Evolutionary conservation across 2,888 invertebrate genomes (phyloP).

Genomic region (Drosophila pullipes): DNA sequence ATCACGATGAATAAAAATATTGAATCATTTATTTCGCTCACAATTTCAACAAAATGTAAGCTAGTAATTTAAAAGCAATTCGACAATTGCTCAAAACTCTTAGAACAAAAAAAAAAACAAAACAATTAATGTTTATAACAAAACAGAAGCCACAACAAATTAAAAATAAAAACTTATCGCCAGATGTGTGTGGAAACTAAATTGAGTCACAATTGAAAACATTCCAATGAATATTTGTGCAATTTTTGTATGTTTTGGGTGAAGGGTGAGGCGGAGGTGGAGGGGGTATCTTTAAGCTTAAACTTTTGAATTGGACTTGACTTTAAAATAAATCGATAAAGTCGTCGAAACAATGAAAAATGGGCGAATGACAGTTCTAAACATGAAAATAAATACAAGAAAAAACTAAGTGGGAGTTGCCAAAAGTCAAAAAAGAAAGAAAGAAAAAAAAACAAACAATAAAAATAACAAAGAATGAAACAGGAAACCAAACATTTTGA

Average conservation of each 20-base stretch:
- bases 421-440: slow-evolving; percentile 62
- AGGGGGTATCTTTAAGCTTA: neutral
- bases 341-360: slow-evolving; percentile 3
- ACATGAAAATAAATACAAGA: slow-evolving; percentile 33
- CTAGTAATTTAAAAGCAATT: slow-evolving; percentile 14
- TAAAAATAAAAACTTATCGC: slow-evolving; percentile 29
- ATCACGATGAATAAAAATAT: neutral
- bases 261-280: too few relatives aligned
- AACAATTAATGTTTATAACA: slow-evolving; percentile 34
- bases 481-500: slow-evolving; percentile 70
- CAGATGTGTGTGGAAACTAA: slow-evolving; percentile 33
- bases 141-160: slow-evolving; percentile 31
- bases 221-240: slow-evolving; percentile 1
- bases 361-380: slow-evolving; percentile 12
- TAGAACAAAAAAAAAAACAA: neutral
- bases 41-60: neutral
- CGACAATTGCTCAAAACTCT: slow-evolving; percentile 22
- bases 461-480: slow-evolving; percentile 45
- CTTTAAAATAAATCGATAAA: slow-evolving; percentile 17
- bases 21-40: slow-evolving; percentile 24
- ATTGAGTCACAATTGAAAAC: slow-evolving; percentile 32
- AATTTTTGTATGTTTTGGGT: neutral
- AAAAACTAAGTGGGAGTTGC: slow-evolving; percentile 82
- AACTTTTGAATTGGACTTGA: neutral
- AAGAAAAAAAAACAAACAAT: slow-evolving; percentile 21